Base-by-base conservation (phyloP, 2,888 invertebrate genomes). In the Tribolium freemani region DNA sequence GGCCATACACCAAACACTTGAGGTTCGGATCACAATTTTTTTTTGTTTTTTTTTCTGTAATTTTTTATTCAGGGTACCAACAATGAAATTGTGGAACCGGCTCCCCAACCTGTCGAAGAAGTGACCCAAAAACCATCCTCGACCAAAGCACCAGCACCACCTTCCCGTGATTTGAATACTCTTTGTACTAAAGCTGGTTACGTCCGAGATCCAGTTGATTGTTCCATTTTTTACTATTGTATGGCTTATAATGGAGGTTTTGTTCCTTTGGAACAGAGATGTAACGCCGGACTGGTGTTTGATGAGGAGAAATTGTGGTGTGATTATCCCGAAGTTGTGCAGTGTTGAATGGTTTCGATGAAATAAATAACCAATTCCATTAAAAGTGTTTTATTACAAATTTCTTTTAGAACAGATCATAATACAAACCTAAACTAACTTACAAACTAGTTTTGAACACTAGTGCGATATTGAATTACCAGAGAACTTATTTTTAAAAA, bases 1-100 rank as follows among this genome's bases (percentile, higher is more conserved):
- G 3, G 71, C 74, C 4, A 74, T 80, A 53, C 91, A 92, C 75
- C 67, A 57, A 5, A 76, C 75, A n/a, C 30, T 77, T 63, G 76
- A 0, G 77, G 38, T 38, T 38, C 6, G 38, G 2, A 38, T 8
- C 38, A 2, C 31, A 3, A 38, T 38, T 38, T n/a, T n/a, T n/a
- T 38, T 38, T n/a, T 2, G 38, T 38, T n/a, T n/a, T 38, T 38
- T 30, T 9, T 48, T 9, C 5, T 10, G n/a, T 26, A 21, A 3
- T 48, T n/a, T 31, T 30, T 2, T 54, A 61, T 10, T n/a, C n/a
- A 68, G 64, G 54, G 54, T 26, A 48, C 16, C 44, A 5, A 10
- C 26, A 53, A 71, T 21, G 64, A 64, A 6, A 66, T 50, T 61
- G 13, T 48, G 6, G 38, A 60, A 20, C 63, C 30, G 2, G 45